Conservation (phyloP, 92 coral and sea anemone genomes). For the Porites rus region DNA sequence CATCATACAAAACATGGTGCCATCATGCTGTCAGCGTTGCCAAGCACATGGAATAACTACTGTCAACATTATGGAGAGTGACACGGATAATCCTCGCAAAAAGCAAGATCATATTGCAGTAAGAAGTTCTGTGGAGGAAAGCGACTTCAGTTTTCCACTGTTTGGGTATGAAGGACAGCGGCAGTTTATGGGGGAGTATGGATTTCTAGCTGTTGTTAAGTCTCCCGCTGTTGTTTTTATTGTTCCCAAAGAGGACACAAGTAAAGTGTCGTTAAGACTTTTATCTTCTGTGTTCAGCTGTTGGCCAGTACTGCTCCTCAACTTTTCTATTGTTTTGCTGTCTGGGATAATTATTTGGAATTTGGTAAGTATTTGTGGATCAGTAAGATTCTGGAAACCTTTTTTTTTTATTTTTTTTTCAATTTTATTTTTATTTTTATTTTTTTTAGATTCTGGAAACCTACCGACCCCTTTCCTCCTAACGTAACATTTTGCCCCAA, state of each 20-base stretch:
- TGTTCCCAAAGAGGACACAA: constrained; percentile 45
- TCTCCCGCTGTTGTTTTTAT: constrained; percentile 58
- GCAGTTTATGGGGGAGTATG: constrained; percentile 47
- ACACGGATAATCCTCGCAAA: constrained; percentile 3
- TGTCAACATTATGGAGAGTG: not conserved
- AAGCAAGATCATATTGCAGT: constrained; percentile 25
- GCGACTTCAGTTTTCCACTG: constrained; percentile 53
- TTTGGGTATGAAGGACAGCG: constrained; percentile 45
- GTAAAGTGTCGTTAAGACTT: constrained; percentile 21
- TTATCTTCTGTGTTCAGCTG: constrained; percentile 62
- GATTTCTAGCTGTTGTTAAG: constrained; percentile 52
- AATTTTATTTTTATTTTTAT: no score
- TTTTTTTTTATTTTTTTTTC: no score
- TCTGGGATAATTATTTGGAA: constrained; percentile 85
- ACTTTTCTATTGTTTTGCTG: constrained; percentile 68
- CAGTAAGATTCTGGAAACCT: not conserved
- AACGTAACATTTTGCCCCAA: no score
- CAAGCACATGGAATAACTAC: constrained; percentile 12
- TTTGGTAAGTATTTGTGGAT: constrained; percentile 57
- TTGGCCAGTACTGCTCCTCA: constrained; percentile 78
- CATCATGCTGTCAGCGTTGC: constrained; percentile 49
- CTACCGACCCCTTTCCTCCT: no score
- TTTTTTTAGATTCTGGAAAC: no score
- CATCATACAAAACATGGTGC: constrained; percentile 34
- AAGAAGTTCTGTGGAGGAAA: constrained; percentile 14